Conservation (phyloP, 2,888 invertebrate species). For the Temnothorax ravouxi region DNA sequence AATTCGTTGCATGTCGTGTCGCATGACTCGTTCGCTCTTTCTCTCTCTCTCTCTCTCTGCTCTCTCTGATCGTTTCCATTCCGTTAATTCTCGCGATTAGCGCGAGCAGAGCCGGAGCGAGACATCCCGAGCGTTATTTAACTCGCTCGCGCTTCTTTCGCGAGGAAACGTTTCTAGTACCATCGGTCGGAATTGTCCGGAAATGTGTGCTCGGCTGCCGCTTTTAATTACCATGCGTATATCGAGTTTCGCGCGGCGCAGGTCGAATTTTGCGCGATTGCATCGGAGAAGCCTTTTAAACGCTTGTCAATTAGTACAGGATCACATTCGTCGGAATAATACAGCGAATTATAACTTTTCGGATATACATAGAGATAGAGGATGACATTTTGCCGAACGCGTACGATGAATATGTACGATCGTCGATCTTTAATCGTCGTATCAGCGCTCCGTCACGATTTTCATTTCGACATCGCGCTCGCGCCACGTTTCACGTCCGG, state of each 20-base stretch:
- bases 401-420: slow-evolving; percentile 8
- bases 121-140: slow-evolving; percentile 31
- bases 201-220: slow-evolving; percentile 21
- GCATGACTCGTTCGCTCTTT: neutral
- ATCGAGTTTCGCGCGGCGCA: slow-evolving; percentile 33
- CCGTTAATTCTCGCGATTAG: slow-evolving; percentile 47
- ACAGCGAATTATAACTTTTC: slow-evolving; percentile 29
- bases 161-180: slow-evolving; percentile 12
- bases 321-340: slow-evolving; percentile 35
- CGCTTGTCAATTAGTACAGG: slow-evolving; percentile 39
- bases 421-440: slow-evolving; percentile 52
- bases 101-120: slow-evolving; percentile 11
- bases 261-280: slow-evolving; percentile 42
- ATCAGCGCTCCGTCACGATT: slow-evolving; percentile 50
- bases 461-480: slow-evolving; percentile 45
- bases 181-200: slow-evolving; percentile 30
- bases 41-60: neutral
- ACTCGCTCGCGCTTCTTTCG: slow-evolving; percentile 32
- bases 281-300: slow-evolving; percentile 37
- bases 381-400: neutral
- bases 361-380: neutral
- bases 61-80: slow-evolving; percentile 21
- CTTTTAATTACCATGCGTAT: slow-evolving; percentile 46
- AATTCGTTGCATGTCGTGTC: slow-evolving; percentile 45
- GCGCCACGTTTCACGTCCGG: slow-evolving; percentile 55